These are phyloP conservation scores for Invenusta paracnida DNA, from an alignment of 2,888 invertebrate genomes.

Conservation along the genomic window DNA sequence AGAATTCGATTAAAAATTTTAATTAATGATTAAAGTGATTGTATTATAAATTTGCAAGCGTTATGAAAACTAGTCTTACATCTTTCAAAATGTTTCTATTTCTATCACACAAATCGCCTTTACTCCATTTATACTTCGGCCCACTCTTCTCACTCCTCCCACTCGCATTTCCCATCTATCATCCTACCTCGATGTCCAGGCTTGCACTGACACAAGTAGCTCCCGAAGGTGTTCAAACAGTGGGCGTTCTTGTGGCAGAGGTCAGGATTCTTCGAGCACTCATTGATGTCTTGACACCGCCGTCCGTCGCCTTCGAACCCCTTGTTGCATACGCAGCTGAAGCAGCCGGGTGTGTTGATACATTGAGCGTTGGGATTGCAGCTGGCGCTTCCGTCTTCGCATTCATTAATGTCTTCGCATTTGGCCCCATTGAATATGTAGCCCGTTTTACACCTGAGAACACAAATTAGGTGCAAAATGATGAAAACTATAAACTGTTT, in stretches of 20 bases:
- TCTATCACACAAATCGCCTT: too few relatives aligned
- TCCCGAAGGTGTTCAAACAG: neutral
- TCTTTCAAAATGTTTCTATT: too few relatives aligned
- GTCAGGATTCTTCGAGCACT: neutral
- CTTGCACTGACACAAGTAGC: constrained; percentile 25
- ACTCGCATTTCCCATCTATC: too few relatives aligned
- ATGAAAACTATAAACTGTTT: too few relatives aligned
- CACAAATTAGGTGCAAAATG: neutral
- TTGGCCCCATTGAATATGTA: neutral
- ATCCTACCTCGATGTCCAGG: constrained; percentile 17
- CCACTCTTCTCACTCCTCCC: too few relatives aligned
- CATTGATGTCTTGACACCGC: constrained; percentile 27
- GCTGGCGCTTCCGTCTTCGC: neutral
- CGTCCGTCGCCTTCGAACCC: neutral
- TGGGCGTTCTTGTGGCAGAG: neutral
- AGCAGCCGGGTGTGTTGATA: neutral
- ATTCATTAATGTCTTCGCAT: constrained; percentile 36
- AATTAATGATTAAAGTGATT: neutral
- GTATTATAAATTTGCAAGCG: neutral
- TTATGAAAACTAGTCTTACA: too few relatives aligned
- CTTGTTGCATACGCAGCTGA: neutral
- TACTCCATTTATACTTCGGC: too few relatives aligned
- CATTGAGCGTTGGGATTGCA: constrained; percentile 27
- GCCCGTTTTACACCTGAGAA: neutral
- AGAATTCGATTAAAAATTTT: neutral